Percentiles rank a stretch among this genome's conserved stretches.
These are phyloP conservation scores for Calyptomena viridis DNA, from an alignment of 2,113 vertebrate species.

Conservation along the genomic window DNA sequence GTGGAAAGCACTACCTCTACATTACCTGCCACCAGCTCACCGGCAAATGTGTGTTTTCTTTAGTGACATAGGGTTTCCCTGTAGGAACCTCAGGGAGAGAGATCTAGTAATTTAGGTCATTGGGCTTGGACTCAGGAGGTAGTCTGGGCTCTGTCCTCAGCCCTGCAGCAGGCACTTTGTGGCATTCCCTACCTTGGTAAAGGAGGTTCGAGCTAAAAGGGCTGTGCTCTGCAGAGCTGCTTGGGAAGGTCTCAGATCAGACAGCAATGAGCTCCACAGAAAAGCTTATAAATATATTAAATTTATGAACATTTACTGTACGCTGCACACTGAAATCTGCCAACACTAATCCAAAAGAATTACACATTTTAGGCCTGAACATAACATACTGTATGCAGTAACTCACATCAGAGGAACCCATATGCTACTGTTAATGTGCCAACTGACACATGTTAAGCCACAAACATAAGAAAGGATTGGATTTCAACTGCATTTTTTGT, in stretches of 20 bases:
- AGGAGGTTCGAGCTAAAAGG: not conserved
- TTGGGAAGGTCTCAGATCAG: conserved; percentile 23
- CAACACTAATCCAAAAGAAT: conserved; percentile 76
- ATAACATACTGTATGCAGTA: conserved; percentile 75
- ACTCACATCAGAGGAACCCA: conserved; percentile 75
- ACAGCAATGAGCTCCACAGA: not conserved
- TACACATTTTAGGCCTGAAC: conserved; percentile 74
- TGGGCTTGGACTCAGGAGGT: rapidly evolving
- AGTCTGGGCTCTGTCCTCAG: not conserved
- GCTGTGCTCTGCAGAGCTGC: conserved; percentile 14
- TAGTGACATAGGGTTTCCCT: not conserved
- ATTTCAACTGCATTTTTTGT: conserved; percentile 62
- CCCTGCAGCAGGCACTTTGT: not conserved
- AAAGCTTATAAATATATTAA: conserved; percentile 69
- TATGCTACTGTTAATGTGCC: conserved; percentile 75
- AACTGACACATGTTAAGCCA: conserved; percentile 76
- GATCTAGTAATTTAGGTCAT: not conserved
- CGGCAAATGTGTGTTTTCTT: not conserved
- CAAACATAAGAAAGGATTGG: conserved; percentile 69
- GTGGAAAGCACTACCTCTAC: not conserved
- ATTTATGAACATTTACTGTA: conserved; percentile 72
- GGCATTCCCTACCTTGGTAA: rapidly evolving
- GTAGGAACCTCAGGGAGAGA: not conserved
- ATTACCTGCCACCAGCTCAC: not conserved
- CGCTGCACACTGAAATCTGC: conserved; percentile 67